Percentiles rank a stretch among this genome's conserved stretches.
phyloP scores from a whole-genome alignment of 2,113 vertebrate species.

The Chlorodrepanis virens region DNA sequence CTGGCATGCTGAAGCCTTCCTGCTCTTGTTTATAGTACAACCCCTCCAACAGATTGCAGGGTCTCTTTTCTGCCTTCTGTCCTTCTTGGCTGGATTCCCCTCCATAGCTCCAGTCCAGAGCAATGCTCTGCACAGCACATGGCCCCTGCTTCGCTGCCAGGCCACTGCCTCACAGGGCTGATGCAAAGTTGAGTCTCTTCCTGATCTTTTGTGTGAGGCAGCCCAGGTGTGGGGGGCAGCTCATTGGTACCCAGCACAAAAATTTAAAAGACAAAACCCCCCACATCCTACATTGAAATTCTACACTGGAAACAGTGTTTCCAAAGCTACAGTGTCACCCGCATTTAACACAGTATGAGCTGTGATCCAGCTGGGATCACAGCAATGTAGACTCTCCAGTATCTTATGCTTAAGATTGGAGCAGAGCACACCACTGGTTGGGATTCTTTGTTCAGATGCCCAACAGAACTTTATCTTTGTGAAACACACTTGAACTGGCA shows the following conservation, averaged over 20 bases:
- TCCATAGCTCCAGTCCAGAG: slow-evolving; percentile 44
- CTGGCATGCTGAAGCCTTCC: slow-evolving; percentile 33
- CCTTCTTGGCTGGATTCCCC: slow-evolving; percentile 51
- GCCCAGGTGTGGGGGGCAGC: not conserved
- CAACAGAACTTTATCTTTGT: not conserved
- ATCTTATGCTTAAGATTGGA: not conserved
- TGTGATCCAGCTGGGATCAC: not conserved
- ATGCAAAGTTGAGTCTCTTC: not conserved
- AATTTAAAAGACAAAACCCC: not conserved
- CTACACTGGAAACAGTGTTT: not conserved
- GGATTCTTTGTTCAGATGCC: not conserved
- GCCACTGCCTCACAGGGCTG: not conserved
- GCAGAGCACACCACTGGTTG: not conserved
- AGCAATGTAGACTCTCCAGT: not conserved
- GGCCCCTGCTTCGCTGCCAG: not conserved
- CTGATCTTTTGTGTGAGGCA: not conserved
- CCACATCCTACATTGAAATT: not conserved
- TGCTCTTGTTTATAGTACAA: slow-evolving; percentile 54
- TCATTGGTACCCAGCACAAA: not conserved
- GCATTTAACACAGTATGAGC: not conserved
- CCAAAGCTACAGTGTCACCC: not conserved
- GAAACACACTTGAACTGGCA: not conserved
- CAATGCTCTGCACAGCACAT: slow-evolving; percentile 38
- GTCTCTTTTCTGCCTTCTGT: slow-evolving; percentile 62
- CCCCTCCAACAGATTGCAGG: slow-evolving; percentile 50